Evolutionary conservation across 2,113 vertebrate genomes (phyloP), one percentile per base, ranked within the genome.

Genomic region (Charina bottae): DNA sequence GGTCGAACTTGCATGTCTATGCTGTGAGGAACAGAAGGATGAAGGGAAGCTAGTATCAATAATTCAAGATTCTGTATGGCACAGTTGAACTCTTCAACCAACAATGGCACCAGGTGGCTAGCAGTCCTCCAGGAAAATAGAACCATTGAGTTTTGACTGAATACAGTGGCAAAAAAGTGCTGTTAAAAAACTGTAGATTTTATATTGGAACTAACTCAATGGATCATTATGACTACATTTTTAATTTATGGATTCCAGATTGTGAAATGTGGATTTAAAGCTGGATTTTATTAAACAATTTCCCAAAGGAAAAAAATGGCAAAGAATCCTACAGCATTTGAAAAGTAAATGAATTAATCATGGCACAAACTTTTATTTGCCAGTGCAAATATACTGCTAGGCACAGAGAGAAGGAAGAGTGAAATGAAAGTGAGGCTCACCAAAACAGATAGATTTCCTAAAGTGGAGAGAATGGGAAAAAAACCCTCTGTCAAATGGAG

Each of bases 1-100:
- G 92, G 15, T 64, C 90, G 83, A 60, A 87, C 88, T 87, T 37
- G 58, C 42, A 64, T 58, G 59, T 92, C 87, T 92, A 58, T 93
- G 37, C 46, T 62, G 85, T 8, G 64, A 89, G 85, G 42, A 93
- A 55, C 83, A 53, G 1, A 28, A 15, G 0, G 3, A 42, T 53
- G 56, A 56, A 96, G 95, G 78, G 85, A 95, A 95, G 93, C 37
- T 0, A 17, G 56, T 96, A 97, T 97, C n/a, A 97, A 95, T 96
- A 96, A 96, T 96, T 96, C 91, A 97, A n/a, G 87, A 62, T 95
- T 91, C 93, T 92, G 87, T 93, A 37, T 91, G 83, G 96, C n/a
- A 93, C 90, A 90, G 93, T 60, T 96, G 96, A 96, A 95, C 96
- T 96, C 92, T 95, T 94, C 95, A 96, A 96, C 94, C 92, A 93